These are phyloP conservation scores for Muntiacus reevesi DNA, from an alignment of 2,113 vertebrate species.

Conservation along the genomic window DNA sequence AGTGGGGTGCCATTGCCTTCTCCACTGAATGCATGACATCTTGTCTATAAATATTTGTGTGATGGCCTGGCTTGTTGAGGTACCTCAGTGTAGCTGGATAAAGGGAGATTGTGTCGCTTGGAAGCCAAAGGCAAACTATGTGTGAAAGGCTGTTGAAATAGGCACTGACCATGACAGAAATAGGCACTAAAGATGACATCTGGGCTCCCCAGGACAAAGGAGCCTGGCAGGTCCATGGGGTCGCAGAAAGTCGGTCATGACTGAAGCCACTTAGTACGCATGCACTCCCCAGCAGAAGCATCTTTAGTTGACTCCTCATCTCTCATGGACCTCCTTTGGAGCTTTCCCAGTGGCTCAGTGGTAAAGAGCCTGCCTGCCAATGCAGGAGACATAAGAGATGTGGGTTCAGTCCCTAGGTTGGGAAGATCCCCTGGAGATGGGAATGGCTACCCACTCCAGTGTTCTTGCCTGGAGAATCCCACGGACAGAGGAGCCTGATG, in stretches of 20 bases:
- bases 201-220: not conserved
- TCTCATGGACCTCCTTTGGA: not conserved
- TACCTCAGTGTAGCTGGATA: no score
- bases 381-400: not conserved
- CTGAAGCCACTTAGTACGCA: fast-evolving
- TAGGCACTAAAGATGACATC: not conserved
- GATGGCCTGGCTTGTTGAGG: not conserved
- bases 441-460: not conserved
- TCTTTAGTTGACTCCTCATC: not conserved
- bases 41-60: not conserved
- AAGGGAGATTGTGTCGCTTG: not conserved
- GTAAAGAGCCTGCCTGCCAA: not conserved
- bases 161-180: not conserved
- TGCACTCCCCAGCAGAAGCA: not conserved
- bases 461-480: not conserved
- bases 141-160: not conserved
- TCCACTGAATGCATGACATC: not conserved
- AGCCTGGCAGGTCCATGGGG: not conserved
- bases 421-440: not conserved
- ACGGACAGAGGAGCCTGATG: not conserved
- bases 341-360: not conserved
- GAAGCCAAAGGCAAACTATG: not conserved
- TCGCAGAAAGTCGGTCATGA: not conserved
- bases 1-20: no score
- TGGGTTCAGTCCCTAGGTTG: not conserved